Base-by-base conservation (phyloP, 2,888 invertebrate genomes). In the Pseudolycoriella hygida region DNA sequence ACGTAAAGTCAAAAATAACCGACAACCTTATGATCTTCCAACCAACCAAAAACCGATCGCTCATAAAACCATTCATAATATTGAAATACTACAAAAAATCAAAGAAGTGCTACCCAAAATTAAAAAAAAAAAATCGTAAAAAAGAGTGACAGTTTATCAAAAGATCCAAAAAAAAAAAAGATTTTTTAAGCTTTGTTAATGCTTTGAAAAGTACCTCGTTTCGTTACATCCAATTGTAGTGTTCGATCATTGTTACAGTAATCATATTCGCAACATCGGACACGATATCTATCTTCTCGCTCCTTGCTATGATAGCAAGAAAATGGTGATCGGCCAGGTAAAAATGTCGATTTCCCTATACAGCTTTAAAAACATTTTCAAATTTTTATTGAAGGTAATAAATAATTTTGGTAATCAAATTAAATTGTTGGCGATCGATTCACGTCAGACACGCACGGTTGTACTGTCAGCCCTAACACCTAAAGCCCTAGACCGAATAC, bases 191-290 rank as follows among this genome's bases (percentile, higher is more conserved):
- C 20, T 19, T 41, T 42, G 17, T 6, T 30, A 15, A 30, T 11
- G n/a, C 6, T 34, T 34, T 34, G 34, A 34, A 34, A 34, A 42
- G 18, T 43, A 43, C 43, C 43, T 43, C 30, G 32, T 34, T 25
- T 17, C n/a, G 43, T 20, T 17, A 15, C 8, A 42, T 62, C 59
- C 55, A 58, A 57, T 56, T 56, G 59, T 55, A 64, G 56, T 53
- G 64, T 54, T 55, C 59, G 60, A 54, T 64, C 58, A 56, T 61
- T 63, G 59, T 66, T 66, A 64, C 66, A 66, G 60, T 60, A 65
- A 59, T 65, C 64, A 53, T 55, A 57, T 51, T 56, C 57, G 59
- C 65, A 65, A 62, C 66, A 65, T 52, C 59, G 55, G 56, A 64
- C 57, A 57, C 54, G 60, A 62, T 55, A 65, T 51, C 58, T 51